These are phyloP conservation scores for Platycercus adscitus DNA, from an alignment of 2,113 vertebrate genomes.

Conservation along the genomic window DNA sequence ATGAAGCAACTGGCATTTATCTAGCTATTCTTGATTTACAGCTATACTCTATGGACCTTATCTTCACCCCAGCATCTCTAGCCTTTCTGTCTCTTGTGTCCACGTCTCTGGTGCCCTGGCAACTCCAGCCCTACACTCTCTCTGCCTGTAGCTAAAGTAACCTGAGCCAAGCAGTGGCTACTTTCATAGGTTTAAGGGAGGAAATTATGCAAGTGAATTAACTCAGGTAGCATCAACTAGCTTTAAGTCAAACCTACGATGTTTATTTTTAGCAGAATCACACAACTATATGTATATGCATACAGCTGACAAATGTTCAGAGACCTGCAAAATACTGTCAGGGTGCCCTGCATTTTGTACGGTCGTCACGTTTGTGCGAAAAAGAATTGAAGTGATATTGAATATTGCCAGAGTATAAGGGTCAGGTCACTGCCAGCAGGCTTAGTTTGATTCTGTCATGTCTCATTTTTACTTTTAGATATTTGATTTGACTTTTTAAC, in stretches of 20 bases:
- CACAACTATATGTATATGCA: background rate
- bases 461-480: background rate
- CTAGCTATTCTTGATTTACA: background rate
- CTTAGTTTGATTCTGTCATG: background rate
- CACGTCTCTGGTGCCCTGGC: rapidly evolving
- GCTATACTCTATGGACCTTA: background rate
- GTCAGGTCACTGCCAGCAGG: background rate
- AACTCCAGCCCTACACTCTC: background rate
- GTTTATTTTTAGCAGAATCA: background rate
- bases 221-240: background rate
- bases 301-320: background rate
- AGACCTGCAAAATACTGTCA: background rate
- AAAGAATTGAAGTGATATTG: background rate
- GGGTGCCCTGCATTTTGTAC: background rate
- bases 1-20: constrained; percentile 3
- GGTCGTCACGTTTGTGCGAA: background rate
- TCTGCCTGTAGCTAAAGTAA: background rate
- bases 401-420: background rate
- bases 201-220: background rate
- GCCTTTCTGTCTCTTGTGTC: background rate
- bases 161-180: background rate
- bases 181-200: background rate
- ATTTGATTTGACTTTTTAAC: background rate
- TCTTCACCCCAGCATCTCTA: background rate
- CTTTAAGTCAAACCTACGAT: background rate